Conservation (phyloP, 2,888 invertebrate species). For the Ormyrus nitidulus region DNA sequence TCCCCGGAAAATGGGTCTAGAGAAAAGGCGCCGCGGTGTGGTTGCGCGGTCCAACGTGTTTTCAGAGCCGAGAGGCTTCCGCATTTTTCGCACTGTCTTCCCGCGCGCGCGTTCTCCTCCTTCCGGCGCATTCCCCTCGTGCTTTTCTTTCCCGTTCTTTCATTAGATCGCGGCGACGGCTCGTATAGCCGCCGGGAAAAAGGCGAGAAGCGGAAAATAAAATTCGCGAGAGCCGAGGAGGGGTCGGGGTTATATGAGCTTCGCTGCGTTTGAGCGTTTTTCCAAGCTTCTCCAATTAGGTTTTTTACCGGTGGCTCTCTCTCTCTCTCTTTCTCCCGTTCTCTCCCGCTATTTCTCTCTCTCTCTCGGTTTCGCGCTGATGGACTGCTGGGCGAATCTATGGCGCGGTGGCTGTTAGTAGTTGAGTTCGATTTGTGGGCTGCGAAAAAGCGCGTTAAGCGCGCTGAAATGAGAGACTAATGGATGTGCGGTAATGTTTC, state of each 20-base stretch:
- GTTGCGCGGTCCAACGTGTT: no score
- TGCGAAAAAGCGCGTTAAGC: conserved; percentile 39
- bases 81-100: conserved; percentile 7
- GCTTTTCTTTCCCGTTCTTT: conserved; percentile 8
- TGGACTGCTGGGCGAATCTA: conserved; percentile 35
- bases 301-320: conserved; percentile 10
- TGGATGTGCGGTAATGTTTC: conserved; percentile 32
- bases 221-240: conserved; percentile 27
- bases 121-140: conserved; percentile 3
- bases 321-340: no score
- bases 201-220: conserved; percentile 44
- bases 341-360: no score
- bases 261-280: conserved; percentile 12
- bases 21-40: not conserved
- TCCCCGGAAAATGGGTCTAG: conserved; percentile 17
- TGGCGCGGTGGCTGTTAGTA: not conserved
- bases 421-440: conserved; percentile 29
- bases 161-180: conserved; percentile 43
- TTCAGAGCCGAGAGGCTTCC: no score
- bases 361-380: not conserved
- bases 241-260: not conserved
- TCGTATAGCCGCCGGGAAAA: conserved; percentile 1
- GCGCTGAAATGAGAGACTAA: conserved; percentile 34
- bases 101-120: not conserved
- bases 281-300: conserved; percentile 36